Percentiles rank a stretch among this genome's conserved stretches.
Evolutionary conservation across 2,113 vertebrate species (phyloP).

Genomic region (Dissostichus mawsoni): DNA sequence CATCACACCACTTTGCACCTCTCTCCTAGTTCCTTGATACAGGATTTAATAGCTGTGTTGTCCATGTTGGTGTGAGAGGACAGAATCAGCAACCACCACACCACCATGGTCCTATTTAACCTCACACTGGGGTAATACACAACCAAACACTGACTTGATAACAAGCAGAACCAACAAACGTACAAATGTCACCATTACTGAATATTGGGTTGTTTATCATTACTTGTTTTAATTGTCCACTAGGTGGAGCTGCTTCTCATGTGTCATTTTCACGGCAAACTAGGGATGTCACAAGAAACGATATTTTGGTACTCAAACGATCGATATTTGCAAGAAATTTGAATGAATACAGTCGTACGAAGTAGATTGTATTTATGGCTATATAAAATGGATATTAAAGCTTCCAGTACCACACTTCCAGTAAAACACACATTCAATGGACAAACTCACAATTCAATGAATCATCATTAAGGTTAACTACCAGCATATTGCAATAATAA

Average conservation of each 20-base stretch:
- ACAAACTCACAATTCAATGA: background rate
- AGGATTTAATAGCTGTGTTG: constrained; percentile 65
- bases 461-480: background rate
- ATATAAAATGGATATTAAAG: no score
- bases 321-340: no score
- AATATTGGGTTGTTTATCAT: background rate
- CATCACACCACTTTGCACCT: constrained; percentile 42
- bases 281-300: background rate
- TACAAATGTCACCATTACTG: background rate
- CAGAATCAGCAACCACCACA: constrained; percentile 37
- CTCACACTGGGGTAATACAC: constrained; percentile 53
- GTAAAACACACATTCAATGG: background rate
- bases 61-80: constrained; percentile 61
- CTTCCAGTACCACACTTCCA: background rate
- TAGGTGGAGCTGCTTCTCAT: background rate
- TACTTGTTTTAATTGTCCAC: background rate
- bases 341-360: no score
- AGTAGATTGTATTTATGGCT: no score
- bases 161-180: background rate
- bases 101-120: constrained; percentile 42
- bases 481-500: background rate
- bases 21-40: constrained; percentile 25
- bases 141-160: background rate
- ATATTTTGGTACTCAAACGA: background rate
- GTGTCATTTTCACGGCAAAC: no score